phyloP scores from a whole-genome alignment of 2,797 vertebrate genomes.

The Emydoidea blandingii region DNA sequence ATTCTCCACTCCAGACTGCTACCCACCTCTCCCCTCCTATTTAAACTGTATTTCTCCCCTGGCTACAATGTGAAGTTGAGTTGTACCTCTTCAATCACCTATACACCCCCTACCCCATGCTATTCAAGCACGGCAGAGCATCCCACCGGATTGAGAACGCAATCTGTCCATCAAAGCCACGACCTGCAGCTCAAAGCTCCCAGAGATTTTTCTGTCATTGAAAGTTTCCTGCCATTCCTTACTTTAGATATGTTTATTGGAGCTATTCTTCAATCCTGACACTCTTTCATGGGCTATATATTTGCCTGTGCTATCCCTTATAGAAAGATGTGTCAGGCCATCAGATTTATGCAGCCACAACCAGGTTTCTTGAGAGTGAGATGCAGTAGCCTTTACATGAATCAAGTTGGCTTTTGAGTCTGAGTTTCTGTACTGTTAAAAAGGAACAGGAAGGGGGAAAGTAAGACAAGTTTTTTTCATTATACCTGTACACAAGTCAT shows the following conservation, averaged over 20 bases:
- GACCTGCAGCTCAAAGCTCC: neutral
- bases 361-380: neutral
- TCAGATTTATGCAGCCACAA: neutral
- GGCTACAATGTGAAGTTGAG: neutral
- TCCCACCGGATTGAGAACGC: neutral
- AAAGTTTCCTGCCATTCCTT: neutral
- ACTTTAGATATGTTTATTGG: neutral
- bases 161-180: neutral
- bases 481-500: slow-evolving; percentile 28
- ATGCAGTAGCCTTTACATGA: neutral
- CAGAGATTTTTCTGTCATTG: neutral
- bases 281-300: neutral
- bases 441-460: neutral
- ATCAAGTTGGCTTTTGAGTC: neutral
- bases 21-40: neutral
- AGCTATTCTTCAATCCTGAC: neutral
- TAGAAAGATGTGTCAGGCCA: neutral
- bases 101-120: neutral
- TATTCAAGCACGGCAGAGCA: neutral
- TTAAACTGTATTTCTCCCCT: neutral
- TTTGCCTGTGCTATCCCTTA: neutral
- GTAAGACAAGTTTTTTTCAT: slow-evolving; percentile 16
- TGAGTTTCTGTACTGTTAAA: neutral
- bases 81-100: neutral
- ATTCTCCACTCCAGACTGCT: neutral